Evolutionary conservation across 2,113 vertebrate species (phyloP), one percentile per base, ranked within the genome.

Genomic region (Mohoua ochrocephala): DNA sequence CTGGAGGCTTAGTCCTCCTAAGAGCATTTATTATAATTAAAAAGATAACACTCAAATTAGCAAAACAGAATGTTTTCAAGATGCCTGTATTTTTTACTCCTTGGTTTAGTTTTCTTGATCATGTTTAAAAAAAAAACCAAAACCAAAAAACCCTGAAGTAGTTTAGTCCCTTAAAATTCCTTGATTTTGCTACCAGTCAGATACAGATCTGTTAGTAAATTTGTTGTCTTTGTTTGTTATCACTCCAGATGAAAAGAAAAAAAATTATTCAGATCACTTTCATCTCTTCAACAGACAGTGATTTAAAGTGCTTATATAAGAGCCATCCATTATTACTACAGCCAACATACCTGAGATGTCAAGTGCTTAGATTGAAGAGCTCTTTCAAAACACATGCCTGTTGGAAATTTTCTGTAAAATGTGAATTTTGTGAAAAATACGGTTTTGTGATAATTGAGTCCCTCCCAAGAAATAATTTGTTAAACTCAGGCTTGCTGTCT

Each of bases 81-180:
- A 71, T 44, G 12, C 2, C 8, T 50, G 11, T 15, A 56, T 39
- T 63, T 76, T 89, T 89, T 41, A n/a, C 35, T 74, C 7, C 67
- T 57, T 13, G 21, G 2, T 63, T 89, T 45, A 3, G 2, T 47
- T 87, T 87, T 63, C 37, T 31, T 47, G 17, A 69, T 49, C 6
- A 35, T 4, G 2, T 21, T 69, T 28, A 21, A 11, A 44, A 37
- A 16, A 41, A 27, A 45, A 14, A 4, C 31, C 3, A 53, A 59
- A 59, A 23, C 4, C 26, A 50, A 54, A 52, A 56, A 53, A 7
- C 0, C 9, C 2, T 9, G 1, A 54, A 33, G 1, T 41, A 9
- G 4, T 50, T 63, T 47, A 65, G 5, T 47, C 22, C 20, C 22
- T 74, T 82, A 63, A 78, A 70, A 67, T 45, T 49, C 14, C 23